A percentile compares a stretch with the other conserved stretches of the same genome.
Evolutionary conservation across 2,113 vertebrate species (phyloP).

Genomic region (Acanthochromis polyacanthus): DNA sequence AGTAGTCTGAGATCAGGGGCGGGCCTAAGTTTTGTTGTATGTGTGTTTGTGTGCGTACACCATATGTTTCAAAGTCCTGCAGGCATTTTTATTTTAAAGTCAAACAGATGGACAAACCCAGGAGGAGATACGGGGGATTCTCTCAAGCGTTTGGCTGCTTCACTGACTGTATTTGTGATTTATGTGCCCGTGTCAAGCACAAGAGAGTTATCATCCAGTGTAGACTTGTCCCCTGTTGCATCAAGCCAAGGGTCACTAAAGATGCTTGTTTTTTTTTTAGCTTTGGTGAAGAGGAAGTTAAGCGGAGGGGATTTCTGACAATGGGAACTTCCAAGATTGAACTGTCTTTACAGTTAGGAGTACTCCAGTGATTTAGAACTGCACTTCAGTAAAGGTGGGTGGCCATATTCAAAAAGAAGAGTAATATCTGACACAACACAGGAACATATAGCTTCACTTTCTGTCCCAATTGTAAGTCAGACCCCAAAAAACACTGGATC

Average conservation of each 20-base stretch:
- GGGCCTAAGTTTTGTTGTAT: conserved; percentile 10
- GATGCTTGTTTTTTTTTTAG: neutral
- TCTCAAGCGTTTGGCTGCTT: conserved; percentile 36
- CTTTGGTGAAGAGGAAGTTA: conserved; percentile 22
- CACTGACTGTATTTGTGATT: conserved; percentile 47
- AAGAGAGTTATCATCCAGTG: conserved; percentile 27
- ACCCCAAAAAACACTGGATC: no score
- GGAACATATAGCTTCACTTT: neutral
- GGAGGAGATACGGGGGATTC: conserved; percentile 45
- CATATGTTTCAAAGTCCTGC: conserved; percentile 66
- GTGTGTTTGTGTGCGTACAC: conserved; percentile 13
- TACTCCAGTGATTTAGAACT: neutral
- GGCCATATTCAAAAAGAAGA: neutral
- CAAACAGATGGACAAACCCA: conserved; percentile 65
- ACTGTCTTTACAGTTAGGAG: conserved; percentile 12
- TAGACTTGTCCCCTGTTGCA: neutral
- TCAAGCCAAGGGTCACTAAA: conserved; percentile 11
- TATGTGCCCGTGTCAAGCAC: conserved; percentile 32
- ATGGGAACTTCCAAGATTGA: neutral
- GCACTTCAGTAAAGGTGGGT: neutral
- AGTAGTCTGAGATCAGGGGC: conserved; percentile 44
- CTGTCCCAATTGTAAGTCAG: no score
- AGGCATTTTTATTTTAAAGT: conserved; percentile 57
- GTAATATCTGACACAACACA: neutral
- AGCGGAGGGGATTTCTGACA: neutral